These are phyloP conservation scores for Allygus modestus DNA, from an alignment of 2,888 invertebrate genomes.

Conservation along the genomic window DNA sequence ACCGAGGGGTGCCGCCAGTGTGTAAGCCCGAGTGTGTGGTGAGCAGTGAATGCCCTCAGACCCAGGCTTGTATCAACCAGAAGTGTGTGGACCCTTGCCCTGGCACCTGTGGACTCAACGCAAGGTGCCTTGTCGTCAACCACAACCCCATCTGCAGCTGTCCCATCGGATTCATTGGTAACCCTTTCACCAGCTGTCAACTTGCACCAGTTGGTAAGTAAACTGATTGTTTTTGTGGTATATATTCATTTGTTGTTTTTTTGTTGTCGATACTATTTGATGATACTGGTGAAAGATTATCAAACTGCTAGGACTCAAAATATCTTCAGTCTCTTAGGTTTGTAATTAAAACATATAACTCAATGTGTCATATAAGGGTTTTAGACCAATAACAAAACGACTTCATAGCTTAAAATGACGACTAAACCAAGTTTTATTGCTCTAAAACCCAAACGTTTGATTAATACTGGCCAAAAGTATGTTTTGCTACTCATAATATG, in stretches of 20 bases:
- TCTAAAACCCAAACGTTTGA: too few relatives aligned
- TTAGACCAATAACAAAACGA: too few relatives aligned
- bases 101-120: conserved; percentile 87
- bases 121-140: conserved; percentile 87
- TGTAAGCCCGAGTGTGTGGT: conserved; percentile 92
- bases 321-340: background rate
- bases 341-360: too few relatives aligned
- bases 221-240: background rate
- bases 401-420: too few relatives aligned
- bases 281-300: too few relatives aligned
- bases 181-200: conserved; percentile 87
- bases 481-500: too few relatives aligned
- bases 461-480: too few relatives aligned
- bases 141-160: conserved; percentile 93
- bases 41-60: conserved; percentile 89
- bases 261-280: background rate
- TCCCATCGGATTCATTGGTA: conserved; percentile 84
- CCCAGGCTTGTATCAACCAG: conserved; percentile 87
- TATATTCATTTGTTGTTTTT: background rate
- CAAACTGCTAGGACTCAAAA: too few relatives aligned
- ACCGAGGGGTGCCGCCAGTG: conserved; percentile 87
- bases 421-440: too few relatives aligned
- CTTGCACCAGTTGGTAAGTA: conserved; percentile 70
- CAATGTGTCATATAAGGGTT: too few relatives aligned
- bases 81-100: conserved; percentile 91